These are phyloP conservation scores for Sceloporus tristichus DNA, from an alignment of 2,113 vertebrate genomes.

Conservation along the genomic window DNA sequence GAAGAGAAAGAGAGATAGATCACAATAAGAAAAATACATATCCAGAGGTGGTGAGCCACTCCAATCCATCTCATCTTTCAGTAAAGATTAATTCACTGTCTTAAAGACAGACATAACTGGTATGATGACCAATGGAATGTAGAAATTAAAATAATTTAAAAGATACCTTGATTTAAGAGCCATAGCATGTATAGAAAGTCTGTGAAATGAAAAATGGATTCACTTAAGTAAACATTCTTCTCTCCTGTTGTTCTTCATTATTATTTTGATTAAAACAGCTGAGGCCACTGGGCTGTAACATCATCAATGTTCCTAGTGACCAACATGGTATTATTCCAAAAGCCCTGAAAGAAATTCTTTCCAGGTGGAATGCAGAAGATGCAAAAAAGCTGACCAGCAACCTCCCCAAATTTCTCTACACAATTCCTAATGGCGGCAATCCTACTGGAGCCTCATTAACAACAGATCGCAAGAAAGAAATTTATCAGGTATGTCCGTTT, in stretches of 20 bases:
- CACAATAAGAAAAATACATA: background rate
- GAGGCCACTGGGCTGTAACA: slow-evolving; percentile 88
- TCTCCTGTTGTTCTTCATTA: slow-evolving; percentile 17
- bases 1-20: background rate
- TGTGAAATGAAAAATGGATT: slow-evolving; percentile 2
- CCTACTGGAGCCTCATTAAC: slow-evolving; percentile 92
- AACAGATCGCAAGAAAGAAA: slow-evolving; percentile 84
- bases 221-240: background rate
- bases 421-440: slow-evolving; percentile 94
- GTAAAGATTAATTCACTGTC: background rate
- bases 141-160: background rate
- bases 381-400: slow-evolving; percentile 70
- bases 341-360: slow-evolving; percentile 84
- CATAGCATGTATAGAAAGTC: background rate
- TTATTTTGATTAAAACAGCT: slow-evolving; percentile 78
- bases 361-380: slow-evolving; percentile 86
- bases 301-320: slow-evolving; percentile 89
- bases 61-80: background rate
- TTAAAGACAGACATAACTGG: background rate
- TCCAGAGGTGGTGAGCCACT: background rate
- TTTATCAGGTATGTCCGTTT: slow-evolving; percentile 86
- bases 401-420: slow-evolving; percentile 89
- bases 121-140: background rate
- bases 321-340: slow-evolving; percentile 90
- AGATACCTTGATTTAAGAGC: background rate